Base-by-base conservation (phyloP, 2,797 vertebrate species). In the Telmatherina bonti region DNA sequence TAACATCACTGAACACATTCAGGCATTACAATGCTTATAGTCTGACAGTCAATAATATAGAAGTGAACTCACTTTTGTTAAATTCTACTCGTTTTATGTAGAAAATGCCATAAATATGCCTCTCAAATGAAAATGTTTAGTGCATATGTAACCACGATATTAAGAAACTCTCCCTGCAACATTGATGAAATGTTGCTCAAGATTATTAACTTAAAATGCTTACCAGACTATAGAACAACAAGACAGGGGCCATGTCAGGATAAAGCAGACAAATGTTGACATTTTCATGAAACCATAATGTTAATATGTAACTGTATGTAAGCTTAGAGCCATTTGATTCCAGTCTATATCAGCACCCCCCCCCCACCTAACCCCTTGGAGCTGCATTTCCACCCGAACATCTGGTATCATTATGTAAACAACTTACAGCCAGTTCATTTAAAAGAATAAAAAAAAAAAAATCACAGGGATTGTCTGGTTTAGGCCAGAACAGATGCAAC, bases 331-430 rank as follows among this genome's bases (percentile, higher is more conserved):
- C 2, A 18, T 73, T 70, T 74, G 1, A 65, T 66, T 70, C n/a
- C 67, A 35, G 41, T 74, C 52, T 52, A 74, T 45, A 62, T 70
- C 60, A 63, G 11, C 33, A 16, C n/a, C 22, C n/a, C 36, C 33
- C 9, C 33, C 33, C 33, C 9, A 1, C 9, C 7, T 7, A 58
- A 31, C n/a, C 22, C 13, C 16, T 55, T 67, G 41, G 35, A 52
- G 52, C 35, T 0, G 54, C 63, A 58, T 66, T 54, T 38, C 62
- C 67, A 78, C 35, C 63, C 12, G 1, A 69, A 85, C 83, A 89
- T 85, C 79, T 89, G 81, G 38, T 70, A 8, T 59, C 54, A 67
- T 83, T 85, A 82, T 79, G 70, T 88, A 80, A 89, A 83, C 70
- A 73, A 68, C 64, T 72, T 75, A 57, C 6, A 67, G 33, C 12